Evolutionary conservation across 2,113 vertebrate species (phyloP).

Genomic region (Pampusana beccarii): DNA sequence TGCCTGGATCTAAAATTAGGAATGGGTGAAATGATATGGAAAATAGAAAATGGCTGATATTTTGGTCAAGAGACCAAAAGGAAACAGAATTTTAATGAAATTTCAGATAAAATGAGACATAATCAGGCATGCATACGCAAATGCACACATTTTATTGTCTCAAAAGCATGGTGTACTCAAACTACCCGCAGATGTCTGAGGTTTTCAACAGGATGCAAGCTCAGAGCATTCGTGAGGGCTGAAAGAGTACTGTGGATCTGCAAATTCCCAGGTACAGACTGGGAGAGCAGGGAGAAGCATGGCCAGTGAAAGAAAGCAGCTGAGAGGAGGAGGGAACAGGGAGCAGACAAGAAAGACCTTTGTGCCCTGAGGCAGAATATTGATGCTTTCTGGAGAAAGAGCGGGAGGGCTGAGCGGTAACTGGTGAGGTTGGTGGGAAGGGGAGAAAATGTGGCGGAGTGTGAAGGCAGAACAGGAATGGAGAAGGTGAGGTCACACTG

Average conservation of each 20-base stretch:
- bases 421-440: neutral
- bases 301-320: neutral
- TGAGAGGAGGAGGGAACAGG: neutral
- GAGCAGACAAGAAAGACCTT: neutral
- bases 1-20: conserved; percentile 54
- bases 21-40: conserved; percentile 57
- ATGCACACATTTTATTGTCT: neutral
- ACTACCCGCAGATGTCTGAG: neutral
- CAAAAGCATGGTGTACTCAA: neutral
- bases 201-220: neutral
- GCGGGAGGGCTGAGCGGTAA: neutral
- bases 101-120: conserved; percentile 31
- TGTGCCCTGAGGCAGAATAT: neutral
- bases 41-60: conserved; percentile 53
- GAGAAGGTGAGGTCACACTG: neutral
- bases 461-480: neutral
- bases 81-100: conserved; percentile 39
- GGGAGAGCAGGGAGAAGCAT: neutral
- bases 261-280: neutral
- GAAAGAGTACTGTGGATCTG: neutral
- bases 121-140: neutral
- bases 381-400: neutral
- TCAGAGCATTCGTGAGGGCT: neutral
- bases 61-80: conserved; percentile 29
- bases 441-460: neutral